phyloP scores from a whole-genome alignment of 2,113 vertebrate genomes.

The Talpa occidentalis region DNA sequence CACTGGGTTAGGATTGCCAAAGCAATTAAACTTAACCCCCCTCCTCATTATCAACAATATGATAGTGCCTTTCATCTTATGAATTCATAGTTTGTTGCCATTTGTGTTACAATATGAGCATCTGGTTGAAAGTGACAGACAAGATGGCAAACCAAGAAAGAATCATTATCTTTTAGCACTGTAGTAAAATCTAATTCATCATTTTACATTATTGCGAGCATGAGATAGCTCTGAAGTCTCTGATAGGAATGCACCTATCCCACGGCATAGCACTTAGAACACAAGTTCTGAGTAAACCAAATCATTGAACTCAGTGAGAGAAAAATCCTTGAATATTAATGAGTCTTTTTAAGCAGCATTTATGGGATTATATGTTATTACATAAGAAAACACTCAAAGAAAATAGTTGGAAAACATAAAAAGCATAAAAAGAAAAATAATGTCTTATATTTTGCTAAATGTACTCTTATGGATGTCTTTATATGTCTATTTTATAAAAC shows the following conservation, averaged over 20 bases:
- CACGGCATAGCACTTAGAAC: neutral
- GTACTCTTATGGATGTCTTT: neutral
- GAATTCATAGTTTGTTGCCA: neutral
- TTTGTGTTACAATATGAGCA: conserved; percentile 9
- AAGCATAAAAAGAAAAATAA: conserved; percentile 32
- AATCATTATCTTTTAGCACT: neutral
- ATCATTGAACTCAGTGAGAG: neutral
- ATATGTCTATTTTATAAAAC: neutral
- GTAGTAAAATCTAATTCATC: neutral
- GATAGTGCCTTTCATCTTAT: conserved; percentile 59
- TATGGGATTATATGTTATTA: neutral
- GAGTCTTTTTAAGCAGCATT: neutral
- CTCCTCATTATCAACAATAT: conserved; percentile 9
- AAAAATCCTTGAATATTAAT: neutral
- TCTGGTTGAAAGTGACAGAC: conserved; percentile 30
- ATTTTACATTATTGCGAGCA: neutral
- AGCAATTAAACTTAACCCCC: conserved; percentile 1
- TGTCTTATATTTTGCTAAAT: neutral
- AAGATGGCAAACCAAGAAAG: conserved; percentile 19
- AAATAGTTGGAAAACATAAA: conserved; percentile 39
- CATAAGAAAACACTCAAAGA: neutral
- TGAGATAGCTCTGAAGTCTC: neutral
- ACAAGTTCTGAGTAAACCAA: neutral
- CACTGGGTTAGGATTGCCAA: conserved; percentile 28
- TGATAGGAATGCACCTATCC: neutral